Conservation (phyloP, 2,797 vertebrate species). For the Neopelma chrysocephalum region DNA sequence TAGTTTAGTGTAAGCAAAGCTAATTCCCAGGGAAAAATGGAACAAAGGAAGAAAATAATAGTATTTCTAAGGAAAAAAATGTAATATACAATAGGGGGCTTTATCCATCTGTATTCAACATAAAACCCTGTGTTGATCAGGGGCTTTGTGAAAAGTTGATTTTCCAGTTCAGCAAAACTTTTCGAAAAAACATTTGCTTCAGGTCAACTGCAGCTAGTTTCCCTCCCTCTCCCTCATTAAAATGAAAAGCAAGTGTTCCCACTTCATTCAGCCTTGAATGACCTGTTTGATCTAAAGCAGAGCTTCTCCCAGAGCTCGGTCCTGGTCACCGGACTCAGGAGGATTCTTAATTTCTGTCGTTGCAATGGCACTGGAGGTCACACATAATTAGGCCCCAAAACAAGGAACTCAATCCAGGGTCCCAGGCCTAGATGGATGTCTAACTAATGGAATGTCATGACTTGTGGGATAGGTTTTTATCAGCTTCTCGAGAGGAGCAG, state of each 20-base stretch:
- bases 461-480: background rate
- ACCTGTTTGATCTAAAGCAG: slow-evolving; percentile 9
- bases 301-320: background rate
- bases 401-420: background rate
- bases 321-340: background rate
- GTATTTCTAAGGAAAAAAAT: background rate
- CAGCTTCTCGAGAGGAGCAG: background rate
- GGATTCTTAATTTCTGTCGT: background rate
- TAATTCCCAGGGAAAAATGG: slow-evolving; percentile 16
- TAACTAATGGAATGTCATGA: background rate
- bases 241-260: slow-evolving; percentile 43
- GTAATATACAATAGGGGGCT: background rate
- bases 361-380: background rate
- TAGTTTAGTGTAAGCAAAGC: background rate
- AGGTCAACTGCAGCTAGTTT: slow-evolving; percentile 22
- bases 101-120: slow-evolving; percentile 16
- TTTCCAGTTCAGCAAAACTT: slow-evolving; percentile 64
- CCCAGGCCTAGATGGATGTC: background rate
- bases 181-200: slow-evolving; percentile 22
- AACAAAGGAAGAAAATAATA: slow-evolving; percentile 32
- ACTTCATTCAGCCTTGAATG: slow-evolving; percentile 28
- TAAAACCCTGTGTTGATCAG: slow-evolving; percentile 37
- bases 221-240: slow-evolving; percentile 20
- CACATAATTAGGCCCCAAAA: background rate
- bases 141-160: slow-evolving; percentile 57